phyloP scores from a whole-genome alignment of 2,113 vertebrate species.

The Pelmatolapia mariae region DNA sequence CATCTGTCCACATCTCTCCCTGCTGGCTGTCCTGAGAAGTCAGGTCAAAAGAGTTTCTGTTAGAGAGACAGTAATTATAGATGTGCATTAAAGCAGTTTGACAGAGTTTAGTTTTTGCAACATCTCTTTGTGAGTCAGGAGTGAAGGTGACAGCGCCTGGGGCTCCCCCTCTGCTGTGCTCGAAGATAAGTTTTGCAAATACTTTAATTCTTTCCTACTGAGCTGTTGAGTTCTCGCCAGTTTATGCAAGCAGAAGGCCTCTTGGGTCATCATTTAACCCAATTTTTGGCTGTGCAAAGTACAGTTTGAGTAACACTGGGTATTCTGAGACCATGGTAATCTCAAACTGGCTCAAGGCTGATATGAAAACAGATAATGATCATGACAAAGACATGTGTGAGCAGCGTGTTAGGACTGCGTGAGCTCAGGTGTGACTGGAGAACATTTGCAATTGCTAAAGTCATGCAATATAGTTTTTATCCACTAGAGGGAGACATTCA shows the following conservation, averaged over 20 bases:
- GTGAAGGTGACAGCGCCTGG: not conserved
- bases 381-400: not conserved
- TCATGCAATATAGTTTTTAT: not conserved
- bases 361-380: not conserved
- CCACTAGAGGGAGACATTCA: conserved; percentile 33
- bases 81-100: not conserved
- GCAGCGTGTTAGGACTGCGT: not conserved
- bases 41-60: not conserved
- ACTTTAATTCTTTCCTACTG: not conserved
- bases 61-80: not conserved
- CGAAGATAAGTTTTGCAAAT: not conserved
- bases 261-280: not conserved
- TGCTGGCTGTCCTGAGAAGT: not conserved
- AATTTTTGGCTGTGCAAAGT: not conserved
- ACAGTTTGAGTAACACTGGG: not conserved
- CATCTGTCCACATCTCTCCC: not conserved
- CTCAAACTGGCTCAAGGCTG: not conserved
- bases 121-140: not conserved
- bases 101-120: not conserved
- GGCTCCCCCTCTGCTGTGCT: not conserved
- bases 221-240: not conserved
- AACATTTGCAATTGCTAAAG: not conserved
- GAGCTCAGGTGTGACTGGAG: not conserved
- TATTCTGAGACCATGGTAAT: not conserved
- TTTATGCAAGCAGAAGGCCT: not conserved